A percentile compares a stretch with the other conserved stretches of the same genome.
Conservation (phyloP, 2,797 vertebrate species). For the Coilia nasus region DNA sequence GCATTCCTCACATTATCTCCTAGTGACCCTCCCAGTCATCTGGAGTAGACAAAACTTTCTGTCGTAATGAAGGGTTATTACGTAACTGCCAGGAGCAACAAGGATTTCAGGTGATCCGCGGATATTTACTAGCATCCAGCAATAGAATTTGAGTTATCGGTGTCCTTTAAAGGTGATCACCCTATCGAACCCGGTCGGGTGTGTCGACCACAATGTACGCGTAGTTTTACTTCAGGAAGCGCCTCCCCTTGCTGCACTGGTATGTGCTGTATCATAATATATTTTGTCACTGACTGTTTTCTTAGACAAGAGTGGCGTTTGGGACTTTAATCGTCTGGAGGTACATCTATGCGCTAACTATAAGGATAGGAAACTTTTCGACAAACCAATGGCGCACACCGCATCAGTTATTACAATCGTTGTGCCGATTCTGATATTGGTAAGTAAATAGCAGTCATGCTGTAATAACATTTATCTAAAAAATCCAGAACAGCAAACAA, state of each 20-base stretch:
- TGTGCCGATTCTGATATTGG: neutral
- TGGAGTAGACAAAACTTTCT: neutral
- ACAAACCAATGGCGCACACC: neutral
- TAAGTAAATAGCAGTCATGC: neutral
- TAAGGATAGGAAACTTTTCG: neutral
- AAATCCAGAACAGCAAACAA: neutral
- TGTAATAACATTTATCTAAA: neutral
- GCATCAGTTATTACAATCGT: neutral
- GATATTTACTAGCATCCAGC: neutral
- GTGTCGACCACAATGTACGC: neutral
- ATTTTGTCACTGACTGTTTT: neutral
- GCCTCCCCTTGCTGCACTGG: neutral
- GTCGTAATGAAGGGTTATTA: neutral
- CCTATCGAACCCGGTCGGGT: neutral
- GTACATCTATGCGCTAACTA: neutral
- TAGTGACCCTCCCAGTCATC: neutral
- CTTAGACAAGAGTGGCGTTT: neutral
- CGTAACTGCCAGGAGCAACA: neutral
- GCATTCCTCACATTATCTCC: neutral
- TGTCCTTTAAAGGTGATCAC: neutral
- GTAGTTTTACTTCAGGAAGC: neutral
- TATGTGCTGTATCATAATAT: neutral
- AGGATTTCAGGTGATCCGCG: neutral
- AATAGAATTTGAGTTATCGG: neutral
- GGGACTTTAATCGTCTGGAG: neutral